Conservation (phyloP, 2,888 invertebrate genomes). For the Eupithecia centaureata region DNA sequence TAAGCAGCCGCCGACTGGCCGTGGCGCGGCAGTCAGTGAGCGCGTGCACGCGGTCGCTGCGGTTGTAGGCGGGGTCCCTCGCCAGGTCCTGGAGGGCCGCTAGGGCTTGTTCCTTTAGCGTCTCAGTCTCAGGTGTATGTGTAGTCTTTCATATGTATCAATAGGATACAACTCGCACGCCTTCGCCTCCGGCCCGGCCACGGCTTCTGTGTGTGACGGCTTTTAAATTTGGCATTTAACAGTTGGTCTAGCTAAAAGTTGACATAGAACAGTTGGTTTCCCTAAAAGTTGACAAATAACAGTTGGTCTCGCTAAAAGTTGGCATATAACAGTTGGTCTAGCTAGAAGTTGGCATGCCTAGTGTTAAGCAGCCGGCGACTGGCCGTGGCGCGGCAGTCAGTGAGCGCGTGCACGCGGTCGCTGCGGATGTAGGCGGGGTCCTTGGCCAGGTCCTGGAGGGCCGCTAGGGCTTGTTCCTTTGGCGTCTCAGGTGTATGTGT, state of each 20-base stretch:
- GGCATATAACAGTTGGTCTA: no score
- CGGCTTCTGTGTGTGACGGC: no score
- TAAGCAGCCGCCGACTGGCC: constrained; percentile 56
- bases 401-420: constrained; percentile 67
- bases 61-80: constrained; percentile 64
- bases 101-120: constrained; percentile 36
- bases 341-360: no score
- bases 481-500: no score
- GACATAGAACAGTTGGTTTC: no score
- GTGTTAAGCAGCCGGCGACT: constrained; percentile 58
- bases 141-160: no score
- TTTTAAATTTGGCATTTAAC: no score
- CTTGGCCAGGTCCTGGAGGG: constrained; percentile 52
- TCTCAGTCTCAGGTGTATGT: constrained; percentile 32
- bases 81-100: constrained; percentile 56
- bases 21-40: constrained; percentile 69
- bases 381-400: constrained; percentile 67
- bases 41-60: constrained; percentile 70
- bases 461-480: constrained; percentile 44
- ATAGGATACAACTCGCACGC: no score
- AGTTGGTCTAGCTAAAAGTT: no score
- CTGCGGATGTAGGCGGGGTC: constrained; percentile 70
- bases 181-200: no score
- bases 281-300: no score
- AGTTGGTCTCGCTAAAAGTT: no score